Base-by-base conservation (phyloP, 2,888 invertebrate genomes). In the Torymus tubicola region DNA sequence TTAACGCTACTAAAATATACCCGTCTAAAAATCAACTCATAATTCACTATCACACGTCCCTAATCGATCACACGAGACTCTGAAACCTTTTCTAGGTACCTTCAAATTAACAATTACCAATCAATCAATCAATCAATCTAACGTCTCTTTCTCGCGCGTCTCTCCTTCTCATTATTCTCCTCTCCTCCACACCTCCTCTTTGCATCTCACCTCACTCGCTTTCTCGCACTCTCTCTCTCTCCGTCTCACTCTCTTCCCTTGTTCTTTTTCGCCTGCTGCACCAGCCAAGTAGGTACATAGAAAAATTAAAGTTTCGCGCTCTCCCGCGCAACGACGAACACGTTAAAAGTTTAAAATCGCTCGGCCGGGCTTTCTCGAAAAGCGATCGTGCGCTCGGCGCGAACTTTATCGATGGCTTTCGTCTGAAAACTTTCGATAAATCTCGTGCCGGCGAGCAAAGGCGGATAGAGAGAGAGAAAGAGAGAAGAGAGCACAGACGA, bases 231-330 rank as follows among this genome's bases (percentile, higher is more conserved):
- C 16, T 12, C 21, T 5, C 12, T 2, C 31, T 1, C 42, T 14
- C 18, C 50, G 11, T 13, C 16, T 4, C 31, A 16, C n/a, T 16
- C 53, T 58, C 16, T 12, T 16, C 18, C 50, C 50, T 11, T n/a
- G 8, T 42, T 70, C 50, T 18, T 21, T 69, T 24, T 21, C 21
- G 12, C n/a, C 14, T 42, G 60, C 21, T 31, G 21, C n/a, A 5
- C 13, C 61, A 24, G 58, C 14, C 14, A 67, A 65, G 71, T 72
- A 31, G 60, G 14, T 64, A 70, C 70, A 70, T 21, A 50, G 64
- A 78, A 78, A 78, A 78, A 72, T 78, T 78, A 78, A 78, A 78
- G 78, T 81, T 80, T 81, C 81, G 79, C 67, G 65, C 82, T 73
- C 58, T 71, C 79, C 77, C 72, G 78, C 65, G 79, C 70, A 74